phyloP scores from a whole-genome alignment of 2,888 invertebrate species.

The Chloromyia formosa region DNA sequence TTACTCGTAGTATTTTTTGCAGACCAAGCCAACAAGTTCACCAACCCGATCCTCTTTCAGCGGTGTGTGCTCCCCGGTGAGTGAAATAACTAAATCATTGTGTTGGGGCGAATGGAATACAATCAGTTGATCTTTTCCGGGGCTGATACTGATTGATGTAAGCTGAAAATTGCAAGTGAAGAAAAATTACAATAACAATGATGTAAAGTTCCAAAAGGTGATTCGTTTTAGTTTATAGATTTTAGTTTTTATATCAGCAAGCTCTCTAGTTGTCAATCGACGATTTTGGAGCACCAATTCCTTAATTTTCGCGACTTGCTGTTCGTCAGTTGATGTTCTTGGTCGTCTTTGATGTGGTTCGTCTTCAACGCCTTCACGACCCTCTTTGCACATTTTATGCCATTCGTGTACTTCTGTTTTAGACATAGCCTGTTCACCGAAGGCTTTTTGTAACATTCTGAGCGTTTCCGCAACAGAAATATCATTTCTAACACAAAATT shows the following conservation, averaged over 20 bases:
- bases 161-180: constrained; percentile 66
- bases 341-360: no score
- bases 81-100: constrained; percentile 89
- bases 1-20: constrained; percentile 80
- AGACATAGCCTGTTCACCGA: neutral
- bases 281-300: no score
- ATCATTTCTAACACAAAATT: no score
- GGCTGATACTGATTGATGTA: constrained; percentile 85
- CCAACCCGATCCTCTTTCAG: constrained; percentile 80
- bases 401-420: no score
- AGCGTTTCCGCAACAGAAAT: no score
- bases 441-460: no score
- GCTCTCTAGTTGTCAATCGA: neutral
- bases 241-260: neutral
- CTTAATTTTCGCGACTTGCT: no score
- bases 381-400: no score
- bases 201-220: no score
- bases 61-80: constrained; percentile 64
- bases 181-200: neutral
- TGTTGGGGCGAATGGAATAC: constrained; percentile 86
- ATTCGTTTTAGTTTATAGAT: neutral
- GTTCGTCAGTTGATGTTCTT: no score
- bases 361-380: no score
- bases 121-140: constrained; percentile 86
- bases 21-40: constrained; percentile 84